Conservation (phyloP, 2,888 invertebrate species). For the Xanthorhoe spadicearia region DNA sequence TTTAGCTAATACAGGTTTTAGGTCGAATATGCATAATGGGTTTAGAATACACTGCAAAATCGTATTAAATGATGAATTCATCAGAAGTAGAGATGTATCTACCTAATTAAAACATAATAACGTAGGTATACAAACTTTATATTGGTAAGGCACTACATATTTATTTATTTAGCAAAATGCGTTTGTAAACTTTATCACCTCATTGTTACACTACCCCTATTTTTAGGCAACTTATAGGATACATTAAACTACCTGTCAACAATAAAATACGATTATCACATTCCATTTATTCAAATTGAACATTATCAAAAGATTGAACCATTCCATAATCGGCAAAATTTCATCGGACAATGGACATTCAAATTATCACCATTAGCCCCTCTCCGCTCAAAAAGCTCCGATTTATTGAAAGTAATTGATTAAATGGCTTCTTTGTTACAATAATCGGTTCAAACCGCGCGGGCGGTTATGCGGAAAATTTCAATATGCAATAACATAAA, state of each 20-base stretch:
- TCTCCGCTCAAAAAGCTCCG: slow-evolving; percentile 64
- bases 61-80: no score
- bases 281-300: slow-evolving; percentile 5
- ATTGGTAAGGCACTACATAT: no score
- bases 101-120: no score
- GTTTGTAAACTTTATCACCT: no score
- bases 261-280: background rate
- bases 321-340: slow-evolving; percentile 66
- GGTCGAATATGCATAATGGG: no score
- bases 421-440: slow-evolving; percentile 71
- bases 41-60: no score
- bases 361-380: slow-evolving; percentile 74
- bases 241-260: background rate
- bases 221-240: background rate
- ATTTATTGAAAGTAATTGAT: slow-evolving; percentile 75
- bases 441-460: slow-evolving; percentile 20
- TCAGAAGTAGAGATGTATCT: no score
- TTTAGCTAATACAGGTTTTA: no score
- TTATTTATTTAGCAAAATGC: no score
- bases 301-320: slow-evolving; percentile 13
- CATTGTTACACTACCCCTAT: no score
- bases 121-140: no score
- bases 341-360: slow-evolving; percentile 66
- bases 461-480: slow-evolving; percentile 12
- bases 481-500: background rate